Conservation (phyloP, 2,113 vertebrate genomes). For the Macrotis lagotis region DNA sequence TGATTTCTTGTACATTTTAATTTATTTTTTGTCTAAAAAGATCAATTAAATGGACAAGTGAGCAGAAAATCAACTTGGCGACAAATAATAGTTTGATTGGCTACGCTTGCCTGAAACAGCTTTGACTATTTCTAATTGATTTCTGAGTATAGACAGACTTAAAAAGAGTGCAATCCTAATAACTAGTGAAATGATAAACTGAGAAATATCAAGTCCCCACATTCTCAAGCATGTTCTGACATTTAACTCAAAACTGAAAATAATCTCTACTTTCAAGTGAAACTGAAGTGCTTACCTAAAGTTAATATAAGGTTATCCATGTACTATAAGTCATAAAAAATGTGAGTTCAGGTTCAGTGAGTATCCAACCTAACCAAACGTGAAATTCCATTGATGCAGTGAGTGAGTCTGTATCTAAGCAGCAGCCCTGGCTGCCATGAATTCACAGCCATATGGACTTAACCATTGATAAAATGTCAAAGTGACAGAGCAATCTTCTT, state of each 20-base stretch:
- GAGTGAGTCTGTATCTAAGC: conserved; percentile 15
- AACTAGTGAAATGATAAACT: conserved; percentile 17
- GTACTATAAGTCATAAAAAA: conserved; percentile 41
- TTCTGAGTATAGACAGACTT: neutral
- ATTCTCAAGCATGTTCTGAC: neutral
- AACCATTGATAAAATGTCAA: conserved; percentile 55
- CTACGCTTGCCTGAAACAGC: neutral
- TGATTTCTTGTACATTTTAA: neutral
- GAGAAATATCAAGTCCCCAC: neutral
- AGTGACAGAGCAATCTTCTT: conserved; percentile 47
- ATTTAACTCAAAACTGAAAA: neutral
- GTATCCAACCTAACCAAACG: neutral
- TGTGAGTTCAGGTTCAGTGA: conserved; percentile 37
- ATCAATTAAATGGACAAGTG: neutral
- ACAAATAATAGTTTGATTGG: neutral
- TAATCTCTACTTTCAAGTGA: conserved; percentile 15
- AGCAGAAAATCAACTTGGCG: neutral
- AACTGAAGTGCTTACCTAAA: conserved; percentile 21
- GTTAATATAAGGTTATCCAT: conserved; percentile 32
- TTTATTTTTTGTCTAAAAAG: neutral
- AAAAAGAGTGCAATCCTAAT: neutral
- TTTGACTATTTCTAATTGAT: neutral
- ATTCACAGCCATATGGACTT: neutral
- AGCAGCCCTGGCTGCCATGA: neutral
- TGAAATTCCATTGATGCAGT: conserved; percentile 16